phyloP scores from a whole-genome alignment of 2,888 invertebrate species.

The Sminthurides aquaticus region DNA sequence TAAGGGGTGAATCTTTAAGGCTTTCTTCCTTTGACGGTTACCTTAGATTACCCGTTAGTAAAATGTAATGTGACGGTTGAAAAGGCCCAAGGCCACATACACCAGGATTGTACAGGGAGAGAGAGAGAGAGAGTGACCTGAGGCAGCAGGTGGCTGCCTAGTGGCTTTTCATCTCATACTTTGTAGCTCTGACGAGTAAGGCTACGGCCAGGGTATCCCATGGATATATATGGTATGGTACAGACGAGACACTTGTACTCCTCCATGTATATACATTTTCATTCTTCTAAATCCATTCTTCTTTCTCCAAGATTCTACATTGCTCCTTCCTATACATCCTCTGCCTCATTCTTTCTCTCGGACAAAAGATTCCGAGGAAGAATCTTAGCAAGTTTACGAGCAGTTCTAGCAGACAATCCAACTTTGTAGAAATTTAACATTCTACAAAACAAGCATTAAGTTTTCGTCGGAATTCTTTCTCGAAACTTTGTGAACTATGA shows the following conservation, averaged over 20 bases:
- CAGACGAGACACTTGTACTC: neutral
- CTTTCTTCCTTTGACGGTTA: conserved; percentile 24
- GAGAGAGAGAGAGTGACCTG: conserved; percentile 28
- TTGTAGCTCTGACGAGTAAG: too few species aligned
- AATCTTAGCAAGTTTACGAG: neutral
- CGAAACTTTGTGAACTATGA: neutral
- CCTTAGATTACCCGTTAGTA: conserved; percentile 28
- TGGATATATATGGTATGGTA: too few species aligned
- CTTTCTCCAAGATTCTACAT: too few species aligned
- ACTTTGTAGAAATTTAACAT: neutral
- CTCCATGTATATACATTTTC: neutral
- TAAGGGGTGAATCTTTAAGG: conserved; percentile 26
- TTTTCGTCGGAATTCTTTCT: neutral
- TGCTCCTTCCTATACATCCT: too few species aligned
- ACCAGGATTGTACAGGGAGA: neutral
- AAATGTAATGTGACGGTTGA: conserved; percentile 25
- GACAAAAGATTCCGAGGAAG: neutral
- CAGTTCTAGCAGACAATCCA: neutral
- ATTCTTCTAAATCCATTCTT: neutral
- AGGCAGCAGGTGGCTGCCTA: conserved; percentile 38
- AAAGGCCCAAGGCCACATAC: conserved; percentile 28
- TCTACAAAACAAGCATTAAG: neutral
- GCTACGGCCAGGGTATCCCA: too few species aligned
- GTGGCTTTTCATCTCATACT: conserved; percentile 8
- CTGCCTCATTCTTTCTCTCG: too few species aligned